Evolutionary conservation across 2,888 invertebrate genomes (phyloP).

Genomic region (Lycaena phlaeas): DNA sequence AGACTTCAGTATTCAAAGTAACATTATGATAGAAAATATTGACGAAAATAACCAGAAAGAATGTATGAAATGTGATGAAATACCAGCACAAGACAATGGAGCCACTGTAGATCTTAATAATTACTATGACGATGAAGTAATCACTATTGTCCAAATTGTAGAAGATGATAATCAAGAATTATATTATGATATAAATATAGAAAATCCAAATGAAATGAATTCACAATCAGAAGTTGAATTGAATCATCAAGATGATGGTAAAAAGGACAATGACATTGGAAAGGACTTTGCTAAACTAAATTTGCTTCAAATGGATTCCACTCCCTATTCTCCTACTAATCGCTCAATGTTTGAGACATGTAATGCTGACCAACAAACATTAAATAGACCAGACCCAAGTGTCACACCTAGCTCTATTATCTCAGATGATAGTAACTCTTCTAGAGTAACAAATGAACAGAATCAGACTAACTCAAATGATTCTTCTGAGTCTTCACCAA

Average conservation of each 20-base stretch:
- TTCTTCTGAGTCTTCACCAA: constrained; percentile 62
- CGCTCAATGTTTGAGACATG: constrained; percentile 30
- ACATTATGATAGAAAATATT: constrained; percentile 3
- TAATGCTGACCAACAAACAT: constrained; percentile 36
- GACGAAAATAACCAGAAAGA: constrained; percentile 8
- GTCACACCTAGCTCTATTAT: constrained; percentile 58
- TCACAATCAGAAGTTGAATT: constrained; percentile 13
- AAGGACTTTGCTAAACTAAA: constrained; percentile 55
- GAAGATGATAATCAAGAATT: constrained; percentile 60
- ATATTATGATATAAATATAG: constrained; percentile 55
- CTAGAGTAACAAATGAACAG: constrained; percentile 47
- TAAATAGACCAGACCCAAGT: constrained; percentile 55
- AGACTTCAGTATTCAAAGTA: neutral
- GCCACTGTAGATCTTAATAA: constrained; percentile 41
- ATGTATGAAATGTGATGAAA: constrained; percentile 5
- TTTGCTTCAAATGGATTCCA: constrained; percentile 28
- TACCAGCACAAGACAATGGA: constrained; percentile 22
- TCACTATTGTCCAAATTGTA: constrained; percentile 65
- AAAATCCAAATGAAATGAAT: constrained; percentile 36
- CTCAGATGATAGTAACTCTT: constrained; percentile 64
- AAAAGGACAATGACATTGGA: constrained; percentile 42
- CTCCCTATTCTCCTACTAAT: constrained; percentile 34
- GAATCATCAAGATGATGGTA: constrained; percentile 23
- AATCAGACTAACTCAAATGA: constrained; percentile 52
- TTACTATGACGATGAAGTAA: constrained; percentile 62